Conservation (phyloP, 2,888 invertebrate species). For the Myopa tessellatipennis region DNA sequence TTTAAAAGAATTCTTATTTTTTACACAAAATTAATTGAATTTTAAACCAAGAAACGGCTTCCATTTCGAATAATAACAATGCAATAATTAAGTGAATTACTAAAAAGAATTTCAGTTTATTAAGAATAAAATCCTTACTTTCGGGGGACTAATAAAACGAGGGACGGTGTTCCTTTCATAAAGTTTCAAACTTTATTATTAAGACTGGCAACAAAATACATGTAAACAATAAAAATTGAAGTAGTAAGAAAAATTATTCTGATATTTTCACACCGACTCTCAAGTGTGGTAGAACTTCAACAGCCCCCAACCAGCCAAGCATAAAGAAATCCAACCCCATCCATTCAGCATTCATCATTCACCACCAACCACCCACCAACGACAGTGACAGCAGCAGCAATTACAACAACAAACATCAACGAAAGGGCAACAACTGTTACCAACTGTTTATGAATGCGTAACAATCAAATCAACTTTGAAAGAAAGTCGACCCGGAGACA, state of each 20-base stretch:
- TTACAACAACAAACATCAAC: not conserved
- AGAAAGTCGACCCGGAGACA: not conserved
- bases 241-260: not conserved
- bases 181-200: not conserved
- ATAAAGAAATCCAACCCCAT: too few relatives aligned
- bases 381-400: not conserved
- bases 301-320: too few relatives aligned
- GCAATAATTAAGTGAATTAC: too few relatives aligned
- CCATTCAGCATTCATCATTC: not conserved
- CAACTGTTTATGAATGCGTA: conserved; percentile 27
- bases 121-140: not conserved
- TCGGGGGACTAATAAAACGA: not conserved
- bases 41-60: not conserved
- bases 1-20: not conserved
- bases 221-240: not conserved
- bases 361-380: not conserved
- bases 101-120: too few relatives aligned
- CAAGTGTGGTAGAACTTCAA: not conserved
- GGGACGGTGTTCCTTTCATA: not conserved
- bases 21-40: not conserved
- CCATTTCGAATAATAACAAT: too few relatives aligned
- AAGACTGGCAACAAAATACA: not conserved
- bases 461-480: not conserved
- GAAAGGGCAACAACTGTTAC: conserved; percentile 31
- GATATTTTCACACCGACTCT: conserved; percentile 23